Conservation (phyloP, 2,797 vertebrate species). For the Acestrorhynchus altus region DNA sequence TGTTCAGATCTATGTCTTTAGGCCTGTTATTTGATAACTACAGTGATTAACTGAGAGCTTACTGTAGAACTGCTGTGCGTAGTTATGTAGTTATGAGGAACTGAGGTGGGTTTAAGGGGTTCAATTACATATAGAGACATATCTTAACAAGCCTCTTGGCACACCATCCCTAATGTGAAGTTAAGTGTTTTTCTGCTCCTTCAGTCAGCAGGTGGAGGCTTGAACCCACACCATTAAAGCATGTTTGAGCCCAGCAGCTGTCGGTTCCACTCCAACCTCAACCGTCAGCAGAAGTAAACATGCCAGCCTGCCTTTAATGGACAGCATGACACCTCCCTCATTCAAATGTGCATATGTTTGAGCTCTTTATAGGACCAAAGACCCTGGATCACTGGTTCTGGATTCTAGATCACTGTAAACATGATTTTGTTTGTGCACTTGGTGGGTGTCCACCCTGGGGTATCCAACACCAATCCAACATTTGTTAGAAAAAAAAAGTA, state of each 20-base stretch:
- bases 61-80: background rate
- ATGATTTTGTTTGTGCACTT: background rate
- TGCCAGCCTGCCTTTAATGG: background rate
- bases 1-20: background rate
- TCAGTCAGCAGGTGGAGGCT: slow-evolving; percentile 23
- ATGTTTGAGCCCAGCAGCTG: slow-evolving; percentile 47
- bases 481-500: too few species aligned
- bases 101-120: background rate
- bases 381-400: too few species aligned
- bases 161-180: slow-evolving; percentile 19
- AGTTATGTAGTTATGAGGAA: background rate
- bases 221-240: slow-evolving; percentile 13
- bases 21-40: background rate
- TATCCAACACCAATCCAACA: too few species aligned
- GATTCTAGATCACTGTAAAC: background rate
- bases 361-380: background rate
- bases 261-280: slow-evolving; percentile 32
- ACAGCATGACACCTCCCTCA: slow-evolving; percentile 30
- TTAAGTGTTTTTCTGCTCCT: slow-evolving; percentile 23
- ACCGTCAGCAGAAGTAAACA: slow-evolving; percentile 25
- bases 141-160: slow-evolving; percentile 31
- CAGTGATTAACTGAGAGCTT: background rate
- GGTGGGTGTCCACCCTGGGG: too few species aligned
- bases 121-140: slow-evolving; percentile 4
- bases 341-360: slow-evolving; percentile 4